These are phyloP conservation scores for Pyrgus malvae DNA, from an alignment of 2,888 invertebrate species.

Conservation along the genomic window DNA sequence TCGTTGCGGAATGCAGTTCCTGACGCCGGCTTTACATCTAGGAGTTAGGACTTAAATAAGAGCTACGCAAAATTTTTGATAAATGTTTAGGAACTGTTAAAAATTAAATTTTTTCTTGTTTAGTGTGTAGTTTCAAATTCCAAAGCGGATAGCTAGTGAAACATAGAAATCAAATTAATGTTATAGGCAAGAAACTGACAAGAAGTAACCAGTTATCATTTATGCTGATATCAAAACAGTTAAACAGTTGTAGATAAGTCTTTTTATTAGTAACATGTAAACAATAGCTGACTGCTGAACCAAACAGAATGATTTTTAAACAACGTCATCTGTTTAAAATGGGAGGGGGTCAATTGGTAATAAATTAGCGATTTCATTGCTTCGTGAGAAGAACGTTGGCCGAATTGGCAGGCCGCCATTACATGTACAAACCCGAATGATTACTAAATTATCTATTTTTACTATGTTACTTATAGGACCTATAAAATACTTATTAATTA, in stretches of 20 bases:
- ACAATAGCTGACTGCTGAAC: neutral
- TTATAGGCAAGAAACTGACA: too few relatives aligned
- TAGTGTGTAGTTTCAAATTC: too few relatives aligned
- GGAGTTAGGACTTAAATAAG: too few relatives aligned
- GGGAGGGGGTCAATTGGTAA: neutral
- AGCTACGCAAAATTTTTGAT: too few relatives aligned
- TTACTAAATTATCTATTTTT: neutral
- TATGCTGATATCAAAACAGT: too few relatives aligned
- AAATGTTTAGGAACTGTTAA: neutral
- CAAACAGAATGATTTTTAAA: neutral
- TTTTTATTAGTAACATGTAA: too few relatives aligned
- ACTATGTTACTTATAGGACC: neutral
- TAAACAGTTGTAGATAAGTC: too few relatives aligned
- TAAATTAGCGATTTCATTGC: neutral
- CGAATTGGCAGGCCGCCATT: conserved; percentile 1
- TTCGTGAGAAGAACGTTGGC: neutral
- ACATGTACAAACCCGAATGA: conserved; percentile 6
- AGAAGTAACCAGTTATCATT: too few relatives aligned
- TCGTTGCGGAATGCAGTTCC: conserved; percentile 31
- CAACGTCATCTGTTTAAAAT: neutral
- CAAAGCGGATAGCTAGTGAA: too few relatives aligned
- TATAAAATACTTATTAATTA: too few relatives aligned
- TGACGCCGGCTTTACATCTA: conserved; percentile 3
- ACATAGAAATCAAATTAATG: too few relatives aligned
- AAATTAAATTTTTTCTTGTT: too few relatives aligned